Evolutionary conservation across 2,797 vertebrate species (phyloP).

Genomic region (Alosa sapidissima): DNA sequence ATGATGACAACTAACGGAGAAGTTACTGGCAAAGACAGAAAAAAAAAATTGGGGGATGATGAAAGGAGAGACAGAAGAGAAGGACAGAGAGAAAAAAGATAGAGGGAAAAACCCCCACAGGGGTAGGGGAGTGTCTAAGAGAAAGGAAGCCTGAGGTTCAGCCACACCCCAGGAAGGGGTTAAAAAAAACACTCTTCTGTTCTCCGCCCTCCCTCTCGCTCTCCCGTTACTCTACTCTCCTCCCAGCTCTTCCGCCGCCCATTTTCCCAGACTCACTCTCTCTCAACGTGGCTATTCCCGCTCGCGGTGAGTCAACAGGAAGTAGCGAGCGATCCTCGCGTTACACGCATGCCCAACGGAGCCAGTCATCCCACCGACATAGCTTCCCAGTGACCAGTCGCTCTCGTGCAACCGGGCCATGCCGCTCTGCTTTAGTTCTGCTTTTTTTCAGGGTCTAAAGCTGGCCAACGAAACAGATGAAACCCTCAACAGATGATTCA

Average conservation of each 20-base stretch:
- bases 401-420: constrained; percentile 44
- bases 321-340: constrained; percentile 56
- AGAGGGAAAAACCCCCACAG: neutral
- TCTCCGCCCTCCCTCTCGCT: neutral
- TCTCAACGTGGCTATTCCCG: constrained; percentile 44
- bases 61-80: neutral
- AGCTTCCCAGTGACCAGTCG: constrained; percentile 54
- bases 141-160: neutral
- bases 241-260: constrained; percentile 27
- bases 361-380: constrained; percentile 59
- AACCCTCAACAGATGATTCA: neutral
- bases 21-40: neutral
- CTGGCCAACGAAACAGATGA: neutral
- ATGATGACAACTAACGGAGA: neutral
- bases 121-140: neutral
- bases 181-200: constrained; percentile 36
- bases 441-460: constrained; percentile 24
- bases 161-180: constrained; percentile 23
- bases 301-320: constrained; percentile 71
- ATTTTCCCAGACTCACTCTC: constrained; percentile 31
- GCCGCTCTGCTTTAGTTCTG: constrained; percentile 45
- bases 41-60: constrained; percentile 2
- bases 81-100: neutral
- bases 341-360: constrained; percentile 53
- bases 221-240: neutral